Evolutionary conservation across 2,888 invertebrate species (phyloP), one percentile per base, ranked within the genome.

Genomic region (Marasmarcha lunaedactyla): DNA sequence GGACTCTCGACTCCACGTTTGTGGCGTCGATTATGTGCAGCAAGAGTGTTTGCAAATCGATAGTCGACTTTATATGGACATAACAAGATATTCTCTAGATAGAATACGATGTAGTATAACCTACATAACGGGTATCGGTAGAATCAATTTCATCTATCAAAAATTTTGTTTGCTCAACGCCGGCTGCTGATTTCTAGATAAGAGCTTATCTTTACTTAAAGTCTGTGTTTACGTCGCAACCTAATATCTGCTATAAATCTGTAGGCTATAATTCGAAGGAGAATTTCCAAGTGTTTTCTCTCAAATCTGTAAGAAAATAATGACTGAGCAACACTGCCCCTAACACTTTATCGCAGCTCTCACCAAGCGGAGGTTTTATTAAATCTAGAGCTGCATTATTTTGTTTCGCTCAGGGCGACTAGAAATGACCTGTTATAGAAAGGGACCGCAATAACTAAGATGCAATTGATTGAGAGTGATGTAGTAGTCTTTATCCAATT

Each of bases 281-380:
- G 58, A 65, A 68, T 68, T 68, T 71, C 71, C 59, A 67, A 67
- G 65, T 62, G 60, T 72, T 74, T 76, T 71, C 71, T 70, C 70
- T 71, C 59, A 66, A 71, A 66, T 66, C 59, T 57, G 64, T 64
- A 71, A 71, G 71, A 68, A 62, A 71, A 68, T 71, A 73, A 74
- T 69, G 64, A 72, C 63, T 59, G 59, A 55, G 64, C 63, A 60
- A 51, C 50, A 54, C 51, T 54, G 57, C 57, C 59, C 60, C 55
- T 57, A 63, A 73, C 71, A 74, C 74, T 76, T 73, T 70, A 68
- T 59, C 63, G 60, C 46, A 51, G 59, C 72, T 70, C 72, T 73
- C 71, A 67, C 73, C 52, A 42, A 47, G 55, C 44, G 49, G 45
- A 47, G 58, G 56, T 63, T 76, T 71, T 74, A 77, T 74, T 76